Percentiles rank a stretch among this genome's conserved stretches.
Conservation (phyloP, 1,140 invertebrate species). For the Drosophila triauraria region DNA sequence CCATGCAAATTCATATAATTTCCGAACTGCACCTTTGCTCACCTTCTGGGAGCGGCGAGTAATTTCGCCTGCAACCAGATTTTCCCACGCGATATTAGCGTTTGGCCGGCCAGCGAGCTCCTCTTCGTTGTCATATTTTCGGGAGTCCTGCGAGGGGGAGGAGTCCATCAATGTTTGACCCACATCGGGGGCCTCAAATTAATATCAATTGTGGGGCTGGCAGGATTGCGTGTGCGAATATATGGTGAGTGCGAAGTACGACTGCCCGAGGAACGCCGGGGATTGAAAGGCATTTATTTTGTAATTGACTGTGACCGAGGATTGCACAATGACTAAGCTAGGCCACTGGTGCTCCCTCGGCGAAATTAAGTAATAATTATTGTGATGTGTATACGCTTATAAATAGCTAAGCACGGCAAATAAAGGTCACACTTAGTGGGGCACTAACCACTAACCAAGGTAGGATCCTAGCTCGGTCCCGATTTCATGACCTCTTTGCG, state of each 20-base stretch:
- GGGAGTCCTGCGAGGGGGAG: background rate
- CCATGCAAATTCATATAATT: slow-evolving; percentile 61
- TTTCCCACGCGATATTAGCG: slow-evolving; percentile 60
- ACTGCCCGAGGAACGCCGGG: slow-evolving; percentile 26
- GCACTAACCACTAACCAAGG: background rate
- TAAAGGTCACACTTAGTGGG: slow-evolving; percentile 49
- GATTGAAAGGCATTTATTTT: slow-evolving; percentile 67
- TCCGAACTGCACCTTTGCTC: slow-evolving; percentile 53
- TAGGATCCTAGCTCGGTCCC: slow-evolving; percentile 14
- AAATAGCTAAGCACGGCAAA: slow-evolving; percentile 32
- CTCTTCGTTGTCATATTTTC: slow-evolving; percentile 21
- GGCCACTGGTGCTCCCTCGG: slow-evolving; percentile 21
- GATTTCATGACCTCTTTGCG: slow-evolving; percentile 36
- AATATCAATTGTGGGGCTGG: slow-evolving; percentile 59
- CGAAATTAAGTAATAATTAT: slow-evolving; percentile 64
- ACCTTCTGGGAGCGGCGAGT: slow-evolving; percentile 22
- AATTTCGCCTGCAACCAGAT: slow-evolving; percentile 42
- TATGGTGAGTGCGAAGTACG: slow-evolving; percentile 1
- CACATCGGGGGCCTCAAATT: slow-evolving; percentile 55
- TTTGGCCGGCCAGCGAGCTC: slow-evolving; percentile 12
- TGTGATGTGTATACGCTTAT: slow-evolving; percentile 55
- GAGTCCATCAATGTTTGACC: slow-evolving; percentile 43
- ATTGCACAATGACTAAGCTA: slow-evolving; percentile 61
- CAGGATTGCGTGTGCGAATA: slow-evolving; percentile 57
- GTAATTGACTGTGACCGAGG: slow-evolving; percentile 64